phyloP scores from a whole-genome alignment of 2,888 invertebrate species.

The Epinotia nisella region DNA sequence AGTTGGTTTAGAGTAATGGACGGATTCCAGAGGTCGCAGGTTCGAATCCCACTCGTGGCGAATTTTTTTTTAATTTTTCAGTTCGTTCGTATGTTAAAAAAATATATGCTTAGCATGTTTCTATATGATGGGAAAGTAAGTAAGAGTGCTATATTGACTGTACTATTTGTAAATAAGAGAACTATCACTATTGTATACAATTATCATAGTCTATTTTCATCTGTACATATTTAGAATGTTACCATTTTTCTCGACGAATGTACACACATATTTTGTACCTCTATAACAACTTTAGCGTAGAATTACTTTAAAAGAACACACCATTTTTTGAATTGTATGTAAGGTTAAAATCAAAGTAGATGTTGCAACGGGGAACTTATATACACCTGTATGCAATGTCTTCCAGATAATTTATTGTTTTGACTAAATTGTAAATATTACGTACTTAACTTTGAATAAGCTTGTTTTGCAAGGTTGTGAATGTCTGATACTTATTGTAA shows the following conservation, averaged over 20 bases:
- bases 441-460: conserved; percentile 20
- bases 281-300: not conserved
- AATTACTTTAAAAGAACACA: not conserved
- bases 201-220: not conserved
- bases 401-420: not conserved
- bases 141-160: not conserved
- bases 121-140: too few species aligned
- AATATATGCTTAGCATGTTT: too few species aligned
- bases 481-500: conserved; percentile 48
- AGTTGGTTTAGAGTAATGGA: too few species aligned
- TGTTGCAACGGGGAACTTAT: not conserved
- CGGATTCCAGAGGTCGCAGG: too few species aligned
- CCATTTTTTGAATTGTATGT: not conserved
- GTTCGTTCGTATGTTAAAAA: too few species aligned
- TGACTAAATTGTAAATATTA: conserved; percentile 16
- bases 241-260: conserved; percentile 1
- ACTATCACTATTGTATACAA: conserved; percentile 6
- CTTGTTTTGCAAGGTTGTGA: conserved; percentile 54
- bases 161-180: conserved; percentile 19
- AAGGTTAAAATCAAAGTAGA: not conserved
- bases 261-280: conserved; percentile 38
- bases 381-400: not conserved
- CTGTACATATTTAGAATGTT: not conserved
- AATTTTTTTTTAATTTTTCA: too few species aligned
- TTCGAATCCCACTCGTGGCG: too few species aligned